Conservation (phyloP, 2,797 vertebrate species). For the Microchirus variegatus region DNA sequence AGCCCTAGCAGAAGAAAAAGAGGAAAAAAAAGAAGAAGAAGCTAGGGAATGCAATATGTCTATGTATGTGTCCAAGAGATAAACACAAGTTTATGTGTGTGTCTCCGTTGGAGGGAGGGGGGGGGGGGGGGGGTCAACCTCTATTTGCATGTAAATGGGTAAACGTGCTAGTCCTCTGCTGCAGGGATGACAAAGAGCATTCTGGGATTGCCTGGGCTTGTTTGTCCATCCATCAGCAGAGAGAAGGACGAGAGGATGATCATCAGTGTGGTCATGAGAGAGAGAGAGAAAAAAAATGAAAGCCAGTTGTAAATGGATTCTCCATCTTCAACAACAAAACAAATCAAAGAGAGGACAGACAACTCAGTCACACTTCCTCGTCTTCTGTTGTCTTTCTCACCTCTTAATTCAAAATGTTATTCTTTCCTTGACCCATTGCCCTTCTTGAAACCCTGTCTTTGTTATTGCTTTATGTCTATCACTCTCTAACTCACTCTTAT, state of each 20-base stretch:
- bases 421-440: constrained; percentile 30
- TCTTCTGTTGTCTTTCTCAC: constrained; percentile 11
- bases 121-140: constrained; percentile 11
- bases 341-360: constrained; percentile 34
- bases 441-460: constrained; percentile 25
- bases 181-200: constrained; percentile 66
- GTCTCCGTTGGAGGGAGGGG: constrained; percentile 2
- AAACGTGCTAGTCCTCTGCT: constrained; percentile 49
- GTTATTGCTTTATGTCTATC: constrained; percentile 11
- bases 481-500: constrained; percentile 7
- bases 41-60: neutral
- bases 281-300: neutral
- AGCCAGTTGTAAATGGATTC: constrained; percentile 20
- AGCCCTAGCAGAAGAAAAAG: no score
- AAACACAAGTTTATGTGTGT: neutral
- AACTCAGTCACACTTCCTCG: constrained; percentile 19
- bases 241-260: constrained; percentile 9
- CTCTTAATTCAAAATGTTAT: constrained; percentile 32
- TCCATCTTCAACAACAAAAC: constrained; percentile 19
- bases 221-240: constrained; percentile 51
- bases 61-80: neutral
- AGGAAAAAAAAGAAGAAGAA: no score
- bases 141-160: constrained; percentile 77
- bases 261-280: constrained; percentile 22
- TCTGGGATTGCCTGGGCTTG: constrained; percentile 62